These are phyloP conservation scores for Lutraria rhynchaena DNA, from an alignment of 1,140 invertebrate species.

Conservation along the genomic window DNA sequence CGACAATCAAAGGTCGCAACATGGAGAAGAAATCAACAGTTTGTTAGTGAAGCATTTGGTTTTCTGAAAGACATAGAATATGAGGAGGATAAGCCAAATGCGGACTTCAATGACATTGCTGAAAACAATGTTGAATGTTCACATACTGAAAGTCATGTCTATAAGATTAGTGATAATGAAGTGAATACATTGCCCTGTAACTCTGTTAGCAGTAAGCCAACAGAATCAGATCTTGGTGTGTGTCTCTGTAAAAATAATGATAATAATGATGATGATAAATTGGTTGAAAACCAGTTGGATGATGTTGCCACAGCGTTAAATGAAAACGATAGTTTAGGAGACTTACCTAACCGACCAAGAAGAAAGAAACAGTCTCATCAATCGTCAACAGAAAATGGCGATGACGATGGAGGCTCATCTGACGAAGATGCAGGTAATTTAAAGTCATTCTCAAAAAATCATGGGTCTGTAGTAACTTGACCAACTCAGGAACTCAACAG, in stretches of 20 bases:
- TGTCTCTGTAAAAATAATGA: not conserved
- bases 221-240: not conserved
- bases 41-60: constrained; percentile 62
- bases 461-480: no score
- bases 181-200: not conserved
- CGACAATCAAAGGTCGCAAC: constrained; percentile 15
- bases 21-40: constrained; percentile 53
- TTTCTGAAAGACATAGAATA: constrained; percentile 47
- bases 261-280: not conserved
- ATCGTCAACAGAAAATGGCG: constrained; percentile 5
- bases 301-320: not conserved
- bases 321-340: constrained; percentile 2
- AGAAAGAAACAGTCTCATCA: not conserved
- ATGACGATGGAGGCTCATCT: constrained; percentile 64
- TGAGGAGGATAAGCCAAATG: not conserved
- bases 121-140: not conserved
- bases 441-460: no score
- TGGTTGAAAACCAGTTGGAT: not conserved
- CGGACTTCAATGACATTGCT: not conserved
- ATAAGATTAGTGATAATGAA: not conserved
- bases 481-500: no score
- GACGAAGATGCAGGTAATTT: constrained; percentile 68
- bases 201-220: not conserved
- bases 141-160: not conserved
- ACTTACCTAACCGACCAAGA: constrained; percentile 5